Conservation (phyloP, 2,888 invertebrate genomes). For the Lepeophtheirus nordmannii region DNA sequence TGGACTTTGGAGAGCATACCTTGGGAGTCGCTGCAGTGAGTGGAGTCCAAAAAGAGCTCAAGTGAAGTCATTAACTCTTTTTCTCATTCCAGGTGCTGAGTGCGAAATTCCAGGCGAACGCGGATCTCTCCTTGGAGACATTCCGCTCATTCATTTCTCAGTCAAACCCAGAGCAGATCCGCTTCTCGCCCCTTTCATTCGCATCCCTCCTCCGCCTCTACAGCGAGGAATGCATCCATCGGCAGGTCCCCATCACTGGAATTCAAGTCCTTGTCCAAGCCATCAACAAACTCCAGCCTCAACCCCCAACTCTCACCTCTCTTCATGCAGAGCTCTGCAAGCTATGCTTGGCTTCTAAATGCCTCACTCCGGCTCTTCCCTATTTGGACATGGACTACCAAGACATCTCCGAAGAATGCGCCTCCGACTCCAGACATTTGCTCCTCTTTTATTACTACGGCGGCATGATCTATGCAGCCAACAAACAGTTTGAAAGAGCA, state of each 20-base stretch:
- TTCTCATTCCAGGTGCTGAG: not conserved
- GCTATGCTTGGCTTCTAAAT: slow-evolving; percentile 73
- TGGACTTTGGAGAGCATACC: not conserved
- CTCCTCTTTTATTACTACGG: slow-evolving; percentile 55
- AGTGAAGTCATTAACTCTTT: too few relatives aligned
- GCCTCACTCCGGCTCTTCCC: slow-evolving; percentile 74
- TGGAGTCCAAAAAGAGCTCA: too few relatives aligned
- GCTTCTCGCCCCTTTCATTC: not conserved
- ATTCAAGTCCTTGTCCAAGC: slow-evolving; percentile 65
- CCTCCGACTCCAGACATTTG: slow-evolving; percentile 20
- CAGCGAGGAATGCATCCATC: not conserved
- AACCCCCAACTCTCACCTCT: slow-evolving; percentile 49
- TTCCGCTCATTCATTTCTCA: not conserved
- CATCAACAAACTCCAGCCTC: slow-evolving; percentile 37
- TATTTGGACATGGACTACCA: slow-evolving; percentile 47
- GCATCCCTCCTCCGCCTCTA: not conserved
- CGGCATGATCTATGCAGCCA: slow-evolving; percentile 86
- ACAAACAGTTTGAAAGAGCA: slow-evolving; percentile 82
- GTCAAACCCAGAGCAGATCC: not conserved
- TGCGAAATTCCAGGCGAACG: not conserved
- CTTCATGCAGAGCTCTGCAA: slow-evolving; percentile 87
- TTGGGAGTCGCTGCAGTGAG: not conserved
- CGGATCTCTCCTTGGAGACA: not conserved
- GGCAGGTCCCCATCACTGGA: slow-evolving; percentile 49
- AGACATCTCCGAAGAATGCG: slow-evolving; percentile 5